Percentiles rank a stretch among this genome's conserved stretches.
phyloP scores from a whole-genome alignment of 64 coral and sea anemone species.

The Anthopleura sola region DNA sequence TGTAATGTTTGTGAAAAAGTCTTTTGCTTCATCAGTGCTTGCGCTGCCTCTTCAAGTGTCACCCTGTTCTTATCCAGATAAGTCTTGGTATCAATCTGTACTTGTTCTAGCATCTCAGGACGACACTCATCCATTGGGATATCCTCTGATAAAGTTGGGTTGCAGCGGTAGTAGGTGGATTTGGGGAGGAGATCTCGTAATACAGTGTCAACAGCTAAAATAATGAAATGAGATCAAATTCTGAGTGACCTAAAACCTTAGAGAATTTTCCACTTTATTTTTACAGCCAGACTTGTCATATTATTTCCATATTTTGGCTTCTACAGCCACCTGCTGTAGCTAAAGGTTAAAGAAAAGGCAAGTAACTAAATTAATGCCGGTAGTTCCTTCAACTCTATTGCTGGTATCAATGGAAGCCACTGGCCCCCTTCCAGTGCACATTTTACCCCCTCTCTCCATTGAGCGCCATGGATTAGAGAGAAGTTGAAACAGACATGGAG shows the following conservation, averaged over 20 bases:
- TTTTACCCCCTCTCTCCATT: too few species aligned
- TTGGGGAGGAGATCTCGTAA: conserved; percentile 82
- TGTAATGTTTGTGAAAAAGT: neutral
- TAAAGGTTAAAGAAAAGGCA: too few species aligned
- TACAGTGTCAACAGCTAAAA: conserved; percentile 87
- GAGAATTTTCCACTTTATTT: neutral
- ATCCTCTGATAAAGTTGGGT: conserved; percentile 79
- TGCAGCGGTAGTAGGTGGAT: conserved; percentile 73
- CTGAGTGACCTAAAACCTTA: too few species aligned
- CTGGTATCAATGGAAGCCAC: too few species aligned
- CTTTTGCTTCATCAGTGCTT: neutral
- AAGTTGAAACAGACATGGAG: too few species aligned
- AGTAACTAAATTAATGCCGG: too few species aligned
- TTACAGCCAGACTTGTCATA: neutral
- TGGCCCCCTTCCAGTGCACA: too few species aligned
- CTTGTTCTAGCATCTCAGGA: conserved; percentile 73
- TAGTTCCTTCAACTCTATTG: too few species aligned
- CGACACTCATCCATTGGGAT: conserved; percentile 89
- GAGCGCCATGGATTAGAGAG: too few species aligned
- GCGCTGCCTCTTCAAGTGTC: neutral
- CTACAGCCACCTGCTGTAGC: too few species aligned
- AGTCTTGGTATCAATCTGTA: conserved; percentile 33
- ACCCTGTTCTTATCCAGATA: conserved; percentile 6
- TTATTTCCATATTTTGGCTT: too few species aligned
- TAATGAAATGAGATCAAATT: neutral